phyloP scores from a whole-genome alignment of 2,888 invertebrate species.

The Sussaba pulchella region DNA sequence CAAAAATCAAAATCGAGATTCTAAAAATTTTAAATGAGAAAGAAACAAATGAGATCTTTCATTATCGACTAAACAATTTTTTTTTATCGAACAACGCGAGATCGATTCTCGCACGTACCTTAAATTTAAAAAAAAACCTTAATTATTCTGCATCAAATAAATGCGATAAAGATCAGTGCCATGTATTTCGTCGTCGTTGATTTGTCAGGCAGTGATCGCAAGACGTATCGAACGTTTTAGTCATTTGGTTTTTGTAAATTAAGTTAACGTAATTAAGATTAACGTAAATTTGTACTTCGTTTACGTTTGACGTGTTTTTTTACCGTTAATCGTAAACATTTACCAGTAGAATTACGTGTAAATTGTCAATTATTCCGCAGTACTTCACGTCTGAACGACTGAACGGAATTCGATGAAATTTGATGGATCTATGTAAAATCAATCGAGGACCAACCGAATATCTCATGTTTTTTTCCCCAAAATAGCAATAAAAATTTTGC shows the following conservation, averaged over 20 bases:
- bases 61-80: slow-evolving; percentile 43
- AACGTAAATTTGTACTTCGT: slow-evolving; percentile 61
- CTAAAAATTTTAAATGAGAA: slow-evolving; percentile 5
- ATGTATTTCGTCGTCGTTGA: slow-evolving; percentile 31
- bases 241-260: slow-evolving; percentile 55
- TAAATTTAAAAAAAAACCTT: background rate
- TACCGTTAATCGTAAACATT: no score
- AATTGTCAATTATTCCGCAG: no score
- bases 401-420: no score
- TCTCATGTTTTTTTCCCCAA: no score
- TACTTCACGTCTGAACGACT: no score
- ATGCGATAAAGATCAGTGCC: slow-evolving; percentile 31
- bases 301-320: no score
- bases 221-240: slow-evolving; percentile 1
- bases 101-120: no score
- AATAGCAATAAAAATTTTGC: no score
- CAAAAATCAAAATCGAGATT: slow-evolving; percentile 35
- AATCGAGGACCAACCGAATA: no score
- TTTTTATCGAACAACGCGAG: background rate
- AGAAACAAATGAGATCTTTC: slow-evolving; percentile 53
- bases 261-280: slow-evolving; percentile 23
- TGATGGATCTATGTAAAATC: no score
- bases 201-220: slow-evolving; percentile 26
- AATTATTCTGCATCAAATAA: slow-evolving; percentile 27
- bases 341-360: no score